Base-by-base conservation (phyloP, 2,888 invertebrate species). In the Encarsia formosa region DNA sequence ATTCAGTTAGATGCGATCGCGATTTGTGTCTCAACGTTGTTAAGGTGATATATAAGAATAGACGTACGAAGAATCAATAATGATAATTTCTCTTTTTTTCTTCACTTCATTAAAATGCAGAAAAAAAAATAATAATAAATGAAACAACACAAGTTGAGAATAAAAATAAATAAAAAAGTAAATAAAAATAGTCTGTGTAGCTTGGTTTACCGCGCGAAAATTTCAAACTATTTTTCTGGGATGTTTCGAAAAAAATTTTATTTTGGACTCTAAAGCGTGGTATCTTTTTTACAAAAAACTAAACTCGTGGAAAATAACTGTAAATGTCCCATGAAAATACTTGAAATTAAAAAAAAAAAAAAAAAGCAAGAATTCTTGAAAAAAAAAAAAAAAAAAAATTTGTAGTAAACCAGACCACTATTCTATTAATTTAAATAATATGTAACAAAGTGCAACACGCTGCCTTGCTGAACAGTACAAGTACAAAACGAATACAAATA, bases 391-490 rank as follows among this genome's bases (percentile, higher is more conserved):
- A 15, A 23, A n/a, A 22, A n/a, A 3, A 15, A 5, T 32, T 13
- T 4, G 15, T 34, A 15, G 18, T 8, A 6, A 34, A n/a, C 3
- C n/a, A n/a, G n/a, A 43, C 67, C 67, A 65, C 66, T 66, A 65
- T 66, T 68, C 70, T 67, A 68, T 65, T 68, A 69, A 69, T 68
- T 65, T 70, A 55, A n/a, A 53, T 70, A 52, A 50, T 65, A 66
- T 66, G 70, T 72, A 73, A 73, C 73, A 73, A 73, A 73, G 73
- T 73, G 73, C 72, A 73, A 73, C 73, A 73, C 71, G 73, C 73
- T 73, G 73, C 73, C 73, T 73, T 73, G 73, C 73, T 73, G 70
- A 73, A 73, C 72, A 73, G 73, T 73, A 73, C 73, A 73, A 73
- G 73, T 73, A 74, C 73, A 74, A 74, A 73, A 71, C 67, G 69